Conservation (phyloP, 2,888 invertebrate species). For the Drosophila formosana region DNA sequence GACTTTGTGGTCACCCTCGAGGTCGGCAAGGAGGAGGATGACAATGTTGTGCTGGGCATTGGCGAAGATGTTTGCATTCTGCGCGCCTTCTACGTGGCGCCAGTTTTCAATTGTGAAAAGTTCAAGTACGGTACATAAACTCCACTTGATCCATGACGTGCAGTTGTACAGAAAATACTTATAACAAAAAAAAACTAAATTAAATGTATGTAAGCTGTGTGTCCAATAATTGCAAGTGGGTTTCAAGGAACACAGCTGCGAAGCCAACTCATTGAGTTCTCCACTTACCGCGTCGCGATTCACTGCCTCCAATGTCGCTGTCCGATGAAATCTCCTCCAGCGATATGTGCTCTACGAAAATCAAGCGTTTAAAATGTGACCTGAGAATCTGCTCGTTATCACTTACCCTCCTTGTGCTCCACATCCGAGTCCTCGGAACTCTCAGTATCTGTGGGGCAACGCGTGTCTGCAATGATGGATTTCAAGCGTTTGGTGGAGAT, state of each 20-base stretch:
- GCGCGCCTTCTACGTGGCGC: slow-evolving; percentile 79
- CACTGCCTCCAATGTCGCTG: slow-evolving; percentile 80
- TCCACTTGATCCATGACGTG: slow-evolving; percentile 16
- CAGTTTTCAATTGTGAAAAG: slow-evolving; percentile 68
- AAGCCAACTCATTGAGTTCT: background rate
- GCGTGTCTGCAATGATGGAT: slow-evolving; percentile 85
- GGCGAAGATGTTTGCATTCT: slow-evolving; percentile 81
- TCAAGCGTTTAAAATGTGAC: background rate
- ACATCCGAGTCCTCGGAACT: slow-evolving; percentile 84
- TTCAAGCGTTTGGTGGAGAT: slow-evolving; percentile 88
- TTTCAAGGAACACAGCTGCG: too few relatives aligned
- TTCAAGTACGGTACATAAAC: slow-evolving; percentile 69
- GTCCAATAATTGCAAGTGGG: background rate
- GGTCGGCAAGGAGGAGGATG: slow-evolving; percentile 71
- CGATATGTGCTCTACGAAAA: slow-evolving; percentile 87
- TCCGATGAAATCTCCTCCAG: slow-evolving; percentile 88
- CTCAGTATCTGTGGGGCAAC: slow-evolving; percentile 85
- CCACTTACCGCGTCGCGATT: slow-evolving; percentile 59
- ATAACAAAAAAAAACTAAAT: slow-evolving; percentile 38
- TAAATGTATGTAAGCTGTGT: slow-evolving; percentile 35
- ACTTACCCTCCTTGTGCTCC: slow-evolving; percentile 80
- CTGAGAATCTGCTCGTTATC: accelerated
- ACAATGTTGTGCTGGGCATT: slow-evolving; percentile 66
- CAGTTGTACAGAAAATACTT: slow-evolving; percentile 44
- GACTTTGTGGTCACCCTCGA: slow-evolving; percentile 83